Evolutionary conservation across 2,797 vertebrate genomes (phyloP).

Genomic region (Gila robusta): DNA sequence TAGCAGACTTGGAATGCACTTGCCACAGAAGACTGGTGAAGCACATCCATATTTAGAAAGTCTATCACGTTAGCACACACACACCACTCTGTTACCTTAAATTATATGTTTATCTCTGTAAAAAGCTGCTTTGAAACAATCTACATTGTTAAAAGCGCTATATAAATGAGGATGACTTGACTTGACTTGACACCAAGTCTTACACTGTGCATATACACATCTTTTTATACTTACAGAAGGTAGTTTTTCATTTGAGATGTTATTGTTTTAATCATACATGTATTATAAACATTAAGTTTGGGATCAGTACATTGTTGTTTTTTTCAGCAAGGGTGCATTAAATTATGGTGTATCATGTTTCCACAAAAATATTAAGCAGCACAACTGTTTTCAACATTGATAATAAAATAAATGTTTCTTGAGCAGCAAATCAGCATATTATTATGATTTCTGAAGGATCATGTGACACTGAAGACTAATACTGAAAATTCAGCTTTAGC

Average conservation of each 20-base stretch:
- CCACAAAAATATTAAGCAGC: neutral
- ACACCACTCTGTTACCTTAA: neutral
- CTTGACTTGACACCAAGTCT: neutral
- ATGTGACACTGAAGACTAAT: neutral
- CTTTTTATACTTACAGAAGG: neutral
- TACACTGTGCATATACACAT: neutral
- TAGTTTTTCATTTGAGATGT: neutral
- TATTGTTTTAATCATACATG: neutral
- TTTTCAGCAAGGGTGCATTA: neutral
- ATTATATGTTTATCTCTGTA: too few relatives aligned
- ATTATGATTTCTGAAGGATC: neutral
- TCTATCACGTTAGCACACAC: neutral
- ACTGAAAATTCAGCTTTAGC: neutral
- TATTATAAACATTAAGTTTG: neutral
- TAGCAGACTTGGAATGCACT: slow-evolving; percentile 25
- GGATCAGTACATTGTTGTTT: neutral
- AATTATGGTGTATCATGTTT: neutral
- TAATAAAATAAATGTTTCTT: neutral
- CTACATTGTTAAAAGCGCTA: too few relatives aligned
- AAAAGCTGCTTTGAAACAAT: too few relatives aligned
- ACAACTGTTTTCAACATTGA: neutral
- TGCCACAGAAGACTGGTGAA: slow-evolving; percentile 30
- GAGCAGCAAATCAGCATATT: neutral
- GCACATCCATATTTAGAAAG: neutral
- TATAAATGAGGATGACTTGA: too few relatives aligned